phyloP scores from a whole-genome alignment of 2,888 invertebrate genomes.

The Ditula angustiorana region DNA sequence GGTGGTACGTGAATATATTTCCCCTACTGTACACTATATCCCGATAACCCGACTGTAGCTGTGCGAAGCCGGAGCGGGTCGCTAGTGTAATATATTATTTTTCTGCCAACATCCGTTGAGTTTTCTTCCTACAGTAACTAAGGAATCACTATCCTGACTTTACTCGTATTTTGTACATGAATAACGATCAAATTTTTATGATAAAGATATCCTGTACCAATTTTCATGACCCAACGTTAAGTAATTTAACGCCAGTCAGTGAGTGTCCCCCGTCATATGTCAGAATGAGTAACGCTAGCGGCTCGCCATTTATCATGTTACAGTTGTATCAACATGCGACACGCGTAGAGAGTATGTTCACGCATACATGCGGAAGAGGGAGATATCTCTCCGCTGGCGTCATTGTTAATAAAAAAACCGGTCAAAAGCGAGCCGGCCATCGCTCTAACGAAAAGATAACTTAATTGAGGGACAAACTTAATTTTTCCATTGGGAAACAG shows the following conservation, averaged over 20 bases:
- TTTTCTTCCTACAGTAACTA: too few species aligned
- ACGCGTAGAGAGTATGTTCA: neutral
- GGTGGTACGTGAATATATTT: too few species aligned
- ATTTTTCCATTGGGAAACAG: too few species aligned
- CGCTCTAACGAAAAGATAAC: too few species aligned
- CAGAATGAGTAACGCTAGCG: conserved; percentile 12
- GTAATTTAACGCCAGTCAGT: conserved; percentile 16
- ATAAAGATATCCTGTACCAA: neutral
- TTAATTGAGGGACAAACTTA: too few species aligned
- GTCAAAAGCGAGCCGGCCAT: too few species aligned
- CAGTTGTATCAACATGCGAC: conserved; percentile 20
- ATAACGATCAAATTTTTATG: neutral
- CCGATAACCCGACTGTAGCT: too few species aligned
- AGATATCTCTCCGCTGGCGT: too few species aligned
- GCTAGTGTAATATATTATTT: too few species aligned
- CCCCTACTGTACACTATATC: too few species aligned
- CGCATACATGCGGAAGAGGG: neutral
- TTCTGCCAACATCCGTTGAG: too few species aligned
- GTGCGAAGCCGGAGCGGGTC: too few species aligned
- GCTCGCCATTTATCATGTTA: conserved; percentile 27
- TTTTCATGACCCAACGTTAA: conserved; percentile 8
- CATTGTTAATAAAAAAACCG: neutral
- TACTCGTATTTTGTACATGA: neutral
- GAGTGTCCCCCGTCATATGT: conserved; percentile 15
- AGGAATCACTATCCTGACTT: neutral